phyloP scores from a whole-genome alignment of 2,888 invertebrate genomes.

The Pheosia gnoma region DNA sequence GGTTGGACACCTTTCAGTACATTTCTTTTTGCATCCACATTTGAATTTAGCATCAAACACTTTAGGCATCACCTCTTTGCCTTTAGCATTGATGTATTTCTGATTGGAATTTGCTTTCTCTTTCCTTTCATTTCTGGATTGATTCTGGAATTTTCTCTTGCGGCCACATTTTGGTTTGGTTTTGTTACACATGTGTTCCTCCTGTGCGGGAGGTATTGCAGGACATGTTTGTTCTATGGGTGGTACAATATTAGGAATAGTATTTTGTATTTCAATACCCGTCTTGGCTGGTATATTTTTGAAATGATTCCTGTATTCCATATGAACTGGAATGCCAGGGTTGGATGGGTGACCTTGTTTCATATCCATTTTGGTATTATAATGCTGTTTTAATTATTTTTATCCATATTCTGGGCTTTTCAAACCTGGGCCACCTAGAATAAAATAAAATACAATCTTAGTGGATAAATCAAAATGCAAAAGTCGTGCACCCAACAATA shows the following conservation, averaged over 20 bases:
- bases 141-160: constrained; percentile 10
- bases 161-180: constrained; percentile 10
- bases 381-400: neutral
- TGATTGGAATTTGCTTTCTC: constrained; percentile 11
- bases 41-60: constrained; percentile 8
- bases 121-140: constrained; percentile 13
- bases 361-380: constrained; percentile 1
- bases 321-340: constrained; percentile 7
- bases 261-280: neutral
- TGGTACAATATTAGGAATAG: neutral
- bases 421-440: neutral
- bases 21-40: constrained; percentile 8
- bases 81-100: constrained; percentile 12
- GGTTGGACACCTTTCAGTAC: neutral
- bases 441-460: neutral
- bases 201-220: neutral
- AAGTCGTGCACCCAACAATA: no score
- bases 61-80: constrained; percentile 13
- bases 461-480: no score
- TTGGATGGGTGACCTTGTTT: neutral
- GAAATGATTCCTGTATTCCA: constrained; percentile 5
- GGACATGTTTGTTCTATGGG: neutral
- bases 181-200: neutral
- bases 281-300: constrained; percentile 3
- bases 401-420: neutral